These are phyloP conservation scores for Ochropacha duplaris DNA, from an alignment of 2,888 invertebrate species.

Conservation along the genomic window DNA sequence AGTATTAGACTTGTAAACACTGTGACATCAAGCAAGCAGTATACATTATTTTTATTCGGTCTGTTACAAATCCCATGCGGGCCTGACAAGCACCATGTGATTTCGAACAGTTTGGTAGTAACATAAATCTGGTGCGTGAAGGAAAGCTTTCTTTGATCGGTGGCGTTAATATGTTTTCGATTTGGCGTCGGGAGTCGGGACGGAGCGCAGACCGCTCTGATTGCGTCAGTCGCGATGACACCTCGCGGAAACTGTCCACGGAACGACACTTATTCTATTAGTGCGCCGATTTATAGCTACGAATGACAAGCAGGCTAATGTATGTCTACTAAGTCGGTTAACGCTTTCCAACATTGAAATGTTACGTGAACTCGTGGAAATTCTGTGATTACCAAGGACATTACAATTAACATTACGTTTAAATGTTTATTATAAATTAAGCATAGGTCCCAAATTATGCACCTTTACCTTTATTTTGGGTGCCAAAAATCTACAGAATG, in stretches of 20 bases:
- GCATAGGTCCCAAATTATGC: constrained; percentile 41
- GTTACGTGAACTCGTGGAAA: constrained; percentile 22
- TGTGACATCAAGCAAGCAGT: constrained; percentile 6
- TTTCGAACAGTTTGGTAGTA: constrained; percentile 36
- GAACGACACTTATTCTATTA: constrained; percentile 63
- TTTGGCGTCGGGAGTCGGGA: constrained; percentile 69
- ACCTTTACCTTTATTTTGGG: constrained; percentile 38
- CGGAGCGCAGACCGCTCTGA: constrained; percentile 57
- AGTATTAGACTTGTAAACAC: neutral
- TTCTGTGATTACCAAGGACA: constrained; percentile 17
- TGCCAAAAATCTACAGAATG: constrained; percentile 65
- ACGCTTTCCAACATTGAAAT: constrained; percentile 48
- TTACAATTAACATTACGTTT: constrained; percentile 6
- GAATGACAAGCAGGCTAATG: constrained; percentile 40
- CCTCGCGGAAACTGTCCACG: constrained; percentile 58
- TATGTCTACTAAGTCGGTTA: constrained; percentile 47
- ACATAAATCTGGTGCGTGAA: constrained; percentile 52
- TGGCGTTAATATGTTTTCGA: constrained; percentile 73
- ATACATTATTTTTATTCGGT: constrained; percentile 16
- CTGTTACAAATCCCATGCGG: constrained; percentile 20
- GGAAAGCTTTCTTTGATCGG: constrained; percentile 74
- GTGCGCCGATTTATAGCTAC: constrained; percentile 55
- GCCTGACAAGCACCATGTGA: constrained; percentile 28
- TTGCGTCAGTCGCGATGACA: constrained; percentile 68
- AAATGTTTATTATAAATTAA: constrained; percentile 3